A percentile compares a stretch with the other conserved stretches of the same genome.
Conservation (phyloP, 2,888 invertebrate genomes). For the Thysanoteuthis rhombus region DNA sequence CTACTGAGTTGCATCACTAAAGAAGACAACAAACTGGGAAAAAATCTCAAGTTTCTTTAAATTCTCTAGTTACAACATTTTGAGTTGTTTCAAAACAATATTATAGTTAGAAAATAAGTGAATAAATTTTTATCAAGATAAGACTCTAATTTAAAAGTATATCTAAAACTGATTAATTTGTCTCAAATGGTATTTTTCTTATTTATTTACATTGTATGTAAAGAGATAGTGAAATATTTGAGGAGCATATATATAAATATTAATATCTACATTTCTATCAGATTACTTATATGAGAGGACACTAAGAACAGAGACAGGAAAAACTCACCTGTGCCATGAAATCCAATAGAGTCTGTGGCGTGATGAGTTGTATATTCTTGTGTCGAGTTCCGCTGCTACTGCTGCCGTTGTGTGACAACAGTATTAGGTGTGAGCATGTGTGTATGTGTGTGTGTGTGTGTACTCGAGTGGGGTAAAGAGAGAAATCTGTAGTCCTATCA, state of each 20-base stretch:
- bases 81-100: neutral
- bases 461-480: neutral
- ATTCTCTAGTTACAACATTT: neutral
- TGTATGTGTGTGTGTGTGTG: neutral
- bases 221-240: neutral
- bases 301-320: slow-evolving; percentile 12
- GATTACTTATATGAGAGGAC: neutral
- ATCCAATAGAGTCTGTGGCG: slow-evolving; percentile 12
- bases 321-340: slow-evolving; percentile 12
- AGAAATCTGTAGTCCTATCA: neutral
- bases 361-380: slow-evolving; percentile 12
- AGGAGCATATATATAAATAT: neutral
- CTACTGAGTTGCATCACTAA: neutral
- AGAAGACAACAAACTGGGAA: neutral
- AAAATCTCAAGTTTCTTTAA: neutral
- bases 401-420: slow-evolving; percentile 12
- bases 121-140: neutral
- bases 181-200: neutral
- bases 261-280: neutral
- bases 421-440: neutral
- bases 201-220: neutral
- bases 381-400: neutral
- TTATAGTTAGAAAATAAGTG: neutral
- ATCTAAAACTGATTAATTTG: neutral
- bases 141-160: neutral